Evolutionary conservation across 37 sponge, comb jelly and placozoan genomes (phyloP).

Genomic region (Ephydatia muelleri): DNA sequence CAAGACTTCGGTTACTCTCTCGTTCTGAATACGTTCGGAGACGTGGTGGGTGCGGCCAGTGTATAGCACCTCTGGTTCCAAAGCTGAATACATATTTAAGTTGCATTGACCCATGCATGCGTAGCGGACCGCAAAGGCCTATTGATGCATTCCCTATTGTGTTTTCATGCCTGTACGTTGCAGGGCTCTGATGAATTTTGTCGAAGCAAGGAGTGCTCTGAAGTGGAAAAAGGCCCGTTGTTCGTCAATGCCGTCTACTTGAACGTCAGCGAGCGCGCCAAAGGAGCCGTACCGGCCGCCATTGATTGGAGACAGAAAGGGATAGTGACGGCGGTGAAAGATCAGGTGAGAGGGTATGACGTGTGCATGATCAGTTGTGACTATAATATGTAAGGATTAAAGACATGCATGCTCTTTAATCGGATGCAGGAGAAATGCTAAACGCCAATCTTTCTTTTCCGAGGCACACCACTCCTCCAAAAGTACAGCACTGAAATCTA

Average conservation of each 20-base stretch:
- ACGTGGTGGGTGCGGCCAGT: slow-evolving; percentile 63
- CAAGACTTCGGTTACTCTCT: slow-evolving; percentile 63
- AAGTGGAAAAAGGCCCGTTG: neutral
- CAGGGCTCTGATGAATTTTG: neutral
- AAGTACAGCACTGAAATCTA: too few species aligned
- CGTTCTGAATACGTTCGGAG: slow-evolving; percentile 67
- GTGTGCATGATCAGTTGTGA: too few species aligned
- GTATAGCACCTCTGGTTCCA: neutral
- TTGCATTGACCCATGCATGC: slow-evolving; percentile 4
- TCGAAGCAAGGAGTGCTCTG: neutral
- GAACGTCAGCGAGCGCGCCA: neutral
- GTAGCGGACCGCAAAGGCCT: slow-evolving; percentile 68
- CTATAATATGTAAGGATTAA: too few species aligned
- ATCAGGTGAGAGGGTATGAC: slow-evolving; percentile 73
- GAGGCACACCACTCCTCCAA: too few species aligned
- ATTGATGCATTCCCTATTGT: slow-evolving; percentile 11
- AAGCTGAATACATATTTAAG: neutral
- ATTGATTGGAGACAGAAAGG: slow-evolving; percentile 84
- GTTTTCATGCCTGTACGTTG: slow-evolving; percentile 40
- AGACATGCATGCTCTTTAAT: too few species aligned
- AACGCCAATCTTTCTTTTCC: too few species aligned
- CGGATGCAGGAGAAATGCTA: too few species aligned
- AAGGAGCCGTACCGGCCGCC: slow-evolving; percentile 13
- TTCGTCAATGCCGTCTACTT: neutral
- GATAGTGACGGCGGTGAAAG: slow-evolving; percentile 63